Evolutionary conservation across 2,888 invertebrate genomes (phyloP).

Genomic region (Thereva unica): DNA sequence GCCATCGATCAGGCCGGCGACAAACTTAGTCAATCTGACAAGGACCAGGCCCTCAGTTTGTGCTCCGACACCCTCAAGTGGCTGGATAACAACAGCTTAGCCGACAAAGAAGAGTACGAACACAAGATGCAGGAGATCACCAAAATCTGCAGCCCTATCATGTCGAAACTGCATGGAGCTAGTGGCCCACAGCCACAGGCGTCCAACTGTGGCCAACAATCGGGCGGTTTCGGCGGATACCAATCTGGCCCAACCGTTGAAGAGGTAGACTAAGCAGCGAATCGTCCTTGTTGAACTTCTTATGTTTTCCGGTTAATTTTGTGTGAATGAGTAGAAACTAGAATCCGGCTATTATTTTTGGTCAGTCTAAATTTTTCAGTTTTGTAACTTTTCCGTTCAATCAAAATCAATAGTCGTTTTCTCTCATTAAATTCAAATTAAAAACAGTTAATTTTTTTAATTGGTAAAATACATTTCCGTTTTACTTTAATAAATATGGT

Average conservation of each 20-base stretch:
- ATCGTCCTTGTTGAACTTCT: constrained; percentile 45
- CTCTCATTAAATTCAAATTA: too few relatives aligned
- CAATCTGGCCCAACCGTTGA: constrained; percentile 49
- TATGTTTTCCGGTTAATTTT: constrained; percentile 39
- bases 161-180: constrained; percentile 43
- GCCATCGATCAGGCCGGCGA: constrained; percentile 66
- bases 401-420: too few relatives aligned
- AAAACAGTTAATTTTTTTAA: too few relatives aligned
- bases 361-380: too few relatives aligned
- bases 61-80: constrained; percentile 68
- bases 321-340: too few relatives aligned
- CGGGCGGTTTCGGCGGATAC: constrained; percentile 65
- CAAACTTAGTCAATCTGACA: constrained; percentile 67
- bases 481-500: too few relatives aligned
- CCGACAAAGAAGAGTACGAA: constrained; percentile 75
- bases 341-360: too few relatives aligned
- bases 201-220: constrained; percentile 58
- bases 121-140: constrained; percentile 46
- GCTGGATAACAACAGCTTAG: constrained; percentile 74
- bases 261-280: constrained; percentile 41
- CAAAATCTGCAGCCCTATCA: constrained; percentile 51
- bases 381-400: too few relatives aligned
- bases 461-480: too few relatives aligned
- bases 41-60: constrained; percentile 67
- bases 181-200: constrained; percentile 1